Conservation (phyloP, 2,888 invertebrate genomes). For the Tiphia femorata region DNA sequence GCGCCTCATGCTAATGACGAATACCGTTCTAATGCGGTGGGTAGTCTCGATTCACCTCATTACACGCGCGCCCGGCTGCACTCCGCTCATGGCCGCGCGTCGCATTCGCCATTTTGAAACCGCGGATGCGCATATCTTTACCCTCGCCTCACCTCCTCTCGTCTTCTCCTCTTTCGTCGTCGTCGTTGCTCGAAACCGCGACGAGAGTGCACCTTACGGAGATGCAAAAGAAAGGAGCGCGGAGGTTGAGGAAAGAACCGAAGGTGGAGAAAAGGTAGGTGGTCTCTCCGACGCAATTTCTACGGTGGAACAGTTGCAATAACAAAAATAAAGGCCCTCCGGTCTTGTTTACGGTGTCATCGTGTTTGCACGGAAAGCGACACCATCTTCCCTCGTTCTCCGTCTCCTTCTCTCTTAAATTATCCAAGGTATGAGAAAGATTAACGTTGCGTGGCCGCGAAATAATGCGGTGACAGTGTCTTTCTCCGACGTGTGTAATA, state of each 20-base stretch:
- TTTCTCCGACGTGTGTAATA: too few species aligned
- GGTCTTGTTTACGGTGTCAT: not conserved
- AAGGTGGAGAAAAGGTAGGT: too few species aligned
- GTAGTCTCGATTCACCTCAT: slow-evolving; percentile 39
- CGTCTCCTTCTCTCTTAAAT: not conserved
- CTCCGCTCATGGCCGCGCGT: too few species aligned
- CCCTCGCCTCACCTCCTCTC: not conserved
- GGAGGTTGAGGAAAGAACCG: too few species aligned
- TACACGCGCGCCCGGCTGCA: slow-evolving; percentile 26
- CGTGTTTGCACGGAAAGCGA: not conserved
- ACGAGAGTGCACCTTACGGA: too few species aligned
- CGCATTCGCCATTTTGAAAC: too few species aligned
- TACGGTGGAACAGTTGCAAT: slow-evolving; percentile 27
- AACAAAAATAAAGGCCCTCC: slow-evolving; percentile 28
- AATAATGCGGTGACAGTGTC: too few species aligned
- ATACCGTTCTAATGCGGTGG: slow-evolving; percentile 39
- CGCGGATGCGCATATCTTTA: too few species aligned
- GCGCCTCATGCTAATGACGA: slow-evolving; percentile 36
- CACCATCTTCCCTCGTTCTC: not conserved
- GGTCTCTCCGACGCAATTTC: slow-evolving; percentile 24
- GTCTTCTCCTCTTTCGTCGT: too few species aligned
- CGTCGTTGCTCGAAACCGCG: slow-evolving; percentile 11
- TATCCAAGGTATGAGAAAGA: too few species aligned
- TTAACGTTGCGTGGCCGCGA: too few species aligned
- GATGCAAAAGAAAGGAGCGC: too few species aligned